Conservation (phyloP, 2,888 invertebrate genomes). For the Tenodera sinensis region DNA sequence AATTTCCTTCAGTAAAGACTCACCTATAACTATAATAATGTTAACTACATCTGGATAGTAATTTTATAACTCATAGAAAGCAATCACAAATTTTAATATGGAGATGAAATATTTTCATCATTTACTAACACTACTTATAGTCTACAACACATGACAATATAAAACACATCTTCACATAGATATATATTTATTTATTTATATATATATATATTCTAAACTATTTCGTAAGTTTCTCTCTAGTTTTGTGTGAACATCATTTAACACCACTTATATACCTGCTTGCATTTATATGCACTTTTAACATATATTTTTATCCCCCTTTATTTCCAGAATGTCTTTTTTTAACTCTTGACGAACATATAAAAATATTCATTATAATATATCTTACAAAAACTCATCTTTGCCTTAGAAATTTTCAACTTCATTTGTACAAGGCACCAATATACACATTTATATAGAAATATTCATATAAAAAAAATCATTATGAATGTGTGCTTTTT, state of each 20-base stretch:
- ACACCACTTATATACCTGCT: slow-evolving; percentile 30
- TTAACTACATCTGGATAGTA: background rate
- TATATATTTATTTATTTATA: slow-evolving; percentile 15
- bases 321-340: slow-evolving; percentile 25
- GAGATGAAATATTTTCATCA: background rate
- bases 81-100: background rate
- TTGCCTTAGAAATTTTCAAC: slow-evolving; percentile 57
- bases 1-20: background rate
- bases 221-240: slow-evolving; percentile 16
- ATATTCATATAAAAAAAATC: slow-evolving; percentile 29
- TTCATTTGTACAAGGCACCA: slow-evolving; percentile 49
- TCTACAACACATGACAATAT: slow-evolving; percentile 24
- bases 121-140: background rate
- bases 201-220: slow-evolving; percentile 17
- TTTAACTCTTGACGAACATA: slow-evolving; percentile 50
- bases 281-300: slow-evolving; percentile 22
- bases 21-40: background rate
- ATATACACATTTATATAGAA: slow-evolving; percentile 40
- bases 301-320: slow-evolving; percentile 22
- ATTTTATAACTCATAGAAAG: background rate
- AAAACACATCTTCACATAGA: slow-evolving; percentile 30
- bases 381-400: slow-evolving; percentile 65
- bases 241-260: slow-evolving; percentile 22
- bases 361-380: slow-evolving; percentile 65
- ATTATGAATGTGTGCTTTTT: slow-evolving; percentile 26